These are phyloP conservation scores for Melopsittacus undulatus DNA, from an alignment of 2,797 vertebrate species.

Conservation along the genomic window DNA sequence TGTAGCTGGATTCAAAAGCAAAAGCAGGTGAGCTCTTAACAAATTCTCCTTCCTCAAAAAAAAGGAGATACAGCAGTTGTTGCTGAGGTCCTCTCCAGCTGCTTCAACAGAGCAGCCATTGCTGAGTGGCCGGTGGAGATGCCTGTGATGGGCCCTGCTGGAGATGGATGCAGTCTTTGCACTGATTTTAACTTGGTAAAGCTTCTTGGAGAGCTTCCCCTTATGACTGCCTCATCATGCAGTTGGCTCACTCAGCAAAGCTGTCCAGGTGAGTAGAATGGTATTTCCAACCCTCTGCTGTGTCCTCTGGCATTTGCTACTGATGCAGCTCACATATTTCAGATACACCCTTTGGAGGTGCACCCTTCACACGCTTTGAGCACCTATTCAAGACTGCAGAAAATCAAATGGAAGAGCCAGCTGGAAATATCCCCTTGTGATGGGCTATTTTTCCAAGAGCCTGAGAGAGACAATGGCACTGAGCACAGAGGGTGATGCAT, in stretches of 20 bases:
- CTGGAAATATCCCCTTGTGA: not conserved
- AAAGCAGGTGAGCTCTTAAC: not conserved
- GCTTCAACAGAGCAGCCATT: not conserved
- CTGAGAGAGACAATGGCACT: not conserved
- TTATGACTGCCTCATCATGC: rapidly evolving
- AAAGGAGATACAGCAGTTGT: not conserved
- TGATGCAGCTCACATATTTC: not conserved
- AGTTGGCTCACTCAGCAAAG: not conserved
- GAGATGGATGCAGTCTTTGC: not conserved
- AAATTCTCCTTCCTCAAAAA: not conserved
- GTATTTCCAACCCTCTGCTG: not conserved
- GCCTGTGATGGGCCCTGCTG: rapidly evolving
- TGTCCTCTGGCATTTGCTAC: rapidly evolving
- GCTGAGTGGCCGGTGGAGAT: rapidly evolving
- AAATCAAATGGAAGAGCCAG: not conserved
- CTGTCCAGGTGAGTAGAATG: not conserved
- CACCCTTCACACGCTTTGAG: rapidly evolving
- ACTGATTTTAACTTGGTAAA: not conserved
- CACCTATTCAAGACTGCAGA: not conserved
- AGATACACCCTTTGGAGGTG: not conserved
- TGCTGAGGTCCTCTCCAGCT: not conserved
- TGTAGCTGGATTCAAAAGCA: not conserved
- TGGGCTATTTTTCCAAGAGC: not conserved
- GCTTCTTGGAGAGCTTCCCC: not conserved
- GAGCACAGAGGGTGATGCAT: not conserved